Evolutionary conservation across 2,113 vertebrate species (phyloP), one percentile per base, ranked within the genome.

Genomic region (Thryonomys swinderianus): DNA sequence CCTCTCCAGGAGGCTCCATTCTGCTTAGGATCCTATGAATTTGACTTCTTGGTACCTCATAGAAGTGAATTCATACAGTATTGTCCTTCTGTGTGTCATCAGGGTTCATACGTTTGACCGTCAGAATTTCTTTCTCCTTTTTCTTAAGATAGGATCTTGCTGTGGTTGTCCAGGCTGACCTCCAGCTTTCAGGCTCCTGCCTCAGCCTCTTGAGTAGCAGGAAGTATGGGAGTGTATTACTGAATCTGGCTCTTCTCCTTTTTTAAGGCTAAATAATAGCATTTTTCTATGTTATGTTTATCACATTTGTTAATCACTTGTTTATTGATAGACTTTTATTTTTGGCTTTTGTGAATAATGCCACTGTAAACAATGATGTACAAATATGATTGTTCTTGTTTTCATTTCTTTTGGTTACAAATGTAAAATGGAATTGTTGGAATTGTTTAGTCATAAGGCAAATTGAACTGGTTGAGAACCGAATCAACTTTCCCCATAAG

Each of bases 381-480:
- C 6, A 79, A 74, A 30, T 30, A 78, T 76, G 59, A 57, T 48
- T 78, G 17, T 71, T 59, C 40, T 51, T 55, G 40, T 89, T 76
- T 89, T 94, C 30, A 83, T 3, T 94, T 87, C 51, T 88, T 88
- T 57, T 84, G 86, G 37, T 18, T 59, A 40, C 66, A 66, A 90
- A 78, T 48, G 37, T 90, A 21, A 51, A 40, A 48, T 78, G 51
- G 48, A 78, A 78, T 34, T 51, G 30, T 53, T 67, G 40, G 48
- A 78, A 78, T 34, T 51, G 30, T 53, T 78, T 30, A 53, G 18
- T 78, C 48, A 34, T 20, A n/a, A 34, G 74, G n/a, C n/a, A 69
- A 34, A 69, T 18, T 11, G n/a, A 37, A 69, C 32, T 21, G 21
- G n/a, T 21, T 69, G n/a, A 37, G 34, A 67, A 67, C n/a, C 1